Evolutionary conservation across 2,797 vertebrate genomes (phyloP).

Genomic region (Balearica regulorum): DNA sequence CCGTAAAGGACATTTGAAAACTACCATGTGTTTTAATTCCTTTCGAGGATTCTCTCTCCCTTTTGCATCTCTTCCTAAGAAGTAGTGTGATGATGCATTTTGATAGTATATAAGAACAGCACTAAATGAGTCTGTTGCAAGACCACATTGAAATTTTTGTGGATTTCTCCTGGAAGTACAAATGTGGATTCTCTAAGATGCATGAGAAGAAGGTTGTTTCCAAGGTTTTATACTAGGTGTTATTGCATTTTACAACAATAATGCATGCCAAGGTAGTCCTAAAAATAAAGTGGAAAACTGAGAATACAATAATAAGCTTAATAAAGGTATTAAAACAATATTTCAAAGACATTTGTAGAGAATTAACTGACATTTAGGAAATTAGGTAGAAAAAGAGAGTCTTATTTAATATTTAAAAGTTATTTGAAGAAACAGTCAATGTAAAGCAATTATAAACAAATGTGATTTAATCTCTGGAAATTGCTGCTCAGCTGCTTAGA

Average conservation of each 20-base stretch:
- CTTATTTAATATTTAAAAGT: background rate
- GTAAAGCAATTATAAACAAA: background rate
- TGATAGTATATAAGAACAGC: background rate
- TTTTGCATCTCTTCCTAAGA: background rate
- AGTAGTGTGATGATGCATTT: background rate
- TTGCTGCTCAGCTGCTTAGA: background rate
- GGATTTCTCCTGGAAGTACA: background rate
- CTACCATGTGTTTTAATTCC: background rate
- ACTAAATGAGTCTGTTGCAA: background rate
- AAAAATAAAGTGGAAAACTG: background rate
- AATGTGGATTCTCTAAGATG: background rate
- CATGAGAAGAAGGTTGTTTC: background rate
- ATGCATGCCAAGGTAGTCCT: background rate
- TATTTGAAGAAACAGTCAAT: background rate
- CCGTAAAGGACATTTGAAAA: background rate
- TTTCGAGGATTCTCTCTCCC: background rate
- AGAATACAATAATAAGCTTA: background rate
- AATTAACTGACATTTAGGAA: background rate
- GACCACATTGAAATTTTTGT: background rate
- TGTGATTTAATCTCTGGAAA: background rate
- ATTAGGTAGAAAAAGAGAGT: background rate
- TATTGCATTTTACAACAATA: background rate
- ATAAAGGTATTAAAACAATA: background rate
- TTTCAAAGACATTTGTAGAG: background rate
- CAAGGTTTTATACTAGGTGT: background rate